Percentiles rank a stretch among this genome's conserved stretches.
These are phyloP conservation scores for Biston betularia DNA, from an alignment of 2,888 invertebrate species.

Conservation along the genomic window DNA sequence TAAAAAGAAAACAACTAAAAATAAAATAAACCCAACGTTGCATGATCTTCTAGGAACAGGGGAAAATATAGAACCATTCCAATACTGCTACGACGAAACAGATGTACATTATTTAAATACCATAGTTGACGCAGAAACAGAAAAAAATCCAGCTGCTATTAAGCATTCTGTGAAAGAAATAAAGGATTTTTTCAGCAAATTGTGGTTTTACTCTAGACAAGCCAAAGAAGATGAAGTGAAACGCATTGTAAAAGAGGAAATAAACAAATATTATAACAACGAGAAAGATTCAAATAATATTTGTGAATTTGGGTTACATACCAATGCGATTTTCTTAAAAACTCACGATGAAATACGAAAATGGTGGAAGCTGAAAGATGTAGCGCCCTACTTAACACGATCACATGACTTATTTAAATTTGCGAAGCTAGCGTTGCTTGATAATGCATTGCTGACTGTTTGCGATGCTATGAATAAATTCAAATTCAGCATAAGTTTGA, in stretches of 20 bases:
- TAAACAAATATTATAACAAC: conserved; percentile 49
- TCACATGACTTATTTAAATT: background rate
- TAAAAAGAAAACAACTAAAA: conserved; percentile 36
- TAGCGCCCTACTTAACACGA: background rate
- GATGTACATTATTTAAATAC: conserved; percentile 36
- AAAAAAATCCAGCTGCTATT: conserved; percentile 38
- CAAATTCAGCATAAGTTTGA: background rate
- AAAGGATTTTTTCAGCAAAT: conserved; percentile 50
- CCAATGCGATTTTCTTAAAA: conserved; percentile 22
- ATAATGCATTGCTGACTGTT: background rate
- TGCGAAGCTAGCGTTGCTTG: background rate
- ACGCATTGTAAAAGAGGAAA: conserved; percentile 51
- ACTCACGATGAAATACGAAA: background rate
- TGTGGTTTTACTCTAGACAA: conserved; percentile 60
- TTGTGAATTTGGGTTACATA: conserved; percentile 51
- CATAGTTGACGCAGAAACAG: conserved; percentile 46
- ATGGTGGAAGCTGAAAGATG: conserved; percentile 3
- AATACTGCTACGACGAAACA: conserved; percentile 46
- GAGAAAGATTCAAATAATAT: conserved; percentile 45
- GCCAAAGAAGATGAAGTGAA: conserved; percentile 55
- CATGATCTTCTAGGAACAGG: conserved; percentile 2
- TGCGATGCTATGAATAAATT: background rate
- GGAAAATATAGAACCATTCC: conserved; percentile 43
- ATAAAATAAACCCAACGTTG: background rate
- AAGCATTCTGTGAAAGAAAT: conserved; percentile 49